These are phyloP conservation scores for Desmophyllum pertusum DNA, from an alignment of 92 coral and sea anemone species.

Conservation along the genomic window DNA sequence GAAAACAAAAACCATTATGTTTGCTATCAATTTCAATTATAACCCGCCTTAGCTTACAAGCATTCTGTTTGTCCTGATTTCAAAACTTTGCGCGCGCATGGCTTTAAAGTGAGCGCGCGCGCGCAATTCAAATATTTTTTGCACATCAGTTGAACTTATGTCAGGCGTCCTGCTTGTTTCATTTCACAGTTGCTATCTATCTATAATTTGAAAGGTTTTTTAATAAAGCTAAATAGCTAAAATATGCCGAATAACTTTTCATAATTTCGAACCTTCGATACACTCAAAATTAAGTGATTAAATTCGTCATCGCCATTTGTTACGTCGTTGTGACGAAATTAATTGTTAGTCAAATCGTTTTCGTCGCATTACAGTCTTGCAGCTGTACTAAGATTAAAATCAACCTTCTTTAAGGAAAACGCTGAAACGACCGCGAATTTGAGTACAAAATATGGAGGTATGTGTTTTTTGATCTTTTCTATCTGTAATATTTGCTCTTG, in stretches of 20 bases:
- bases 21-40: too few relatives aligned
- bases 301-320: background rate
- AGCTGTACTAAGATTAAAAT: background rate
- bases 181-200: too few relatives aligned
- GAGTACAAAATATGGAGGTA: background rate
- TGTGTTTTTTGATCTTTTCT: too few relatives aligned
- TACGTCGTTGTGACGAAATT: background rate
- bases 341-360: background rate
- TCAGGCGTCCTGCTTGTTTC: background rate
- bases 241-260: too few relatives aligned
- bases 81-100: background rate
- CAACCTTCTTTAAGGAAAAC: background rate
- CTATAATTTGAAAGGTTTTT: too few relatives aligned
- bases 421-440: background rate
- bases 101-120: background rate
- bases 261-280: background rate
- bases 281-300: too few relatives aligned
- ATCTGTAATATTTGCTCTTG: too few relatives aligned
- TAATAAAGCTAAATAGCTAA: too few relatives aligned
- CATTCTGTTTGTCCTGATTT: too few relatives aligned
- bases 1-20: too few relatives aligned
- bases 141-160: background rate
- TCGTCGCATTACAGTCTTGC: background rate
- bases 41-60: too few relatives aligned
- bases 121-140: background rate